Base-by-base conservation (phyloP, 2,113 vertebrate genomes). In the Periophthalmodon schlosseri region DNA sequence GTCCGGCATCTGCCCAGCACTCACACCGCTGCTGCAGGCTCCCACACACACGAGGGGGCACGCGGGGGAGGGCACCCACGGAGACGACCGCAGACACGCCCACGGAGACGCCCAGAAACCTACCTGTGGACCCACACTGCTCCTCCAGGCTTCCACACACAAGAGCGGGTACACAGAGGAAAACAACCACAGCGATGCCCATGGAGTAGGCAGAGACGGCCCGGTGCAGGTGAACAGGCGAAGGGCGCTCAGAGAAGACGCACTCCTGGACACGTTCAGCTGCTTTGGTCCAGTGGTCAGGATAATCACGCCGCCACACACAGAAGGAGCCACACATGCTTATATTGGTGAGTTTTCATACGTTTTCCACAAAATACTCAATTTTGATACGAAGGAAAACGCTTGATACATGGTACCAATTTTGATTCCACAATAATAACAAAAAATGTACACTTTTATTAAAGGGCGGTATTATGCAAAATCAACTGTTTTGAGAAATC, bases 331-430 rank as follows among this genome's bases (percentile, higher is more conserved):
- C 72, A 92, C 76, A 73, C 93, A 95, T 68, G 94, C 94, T 12
- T 93, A 91, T 82, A 91, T 98, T 80, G 91, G 96, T 98, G 85
- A 95, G 95, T 94, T 16, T 39, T 28, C 39, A 44, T 44, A 44
- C 8, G 39, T 9, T 44, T 44, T 44, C 39, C 39, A 44, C 39
- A 44, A 44, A 44, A 44, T 44, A 44, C 39, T 44, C 39, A 44
- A 8, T 11, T 39, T 39, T 39, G 36, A 39, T 7, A 39, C 9
- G 36, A 39, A 36, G 34, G 6, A 36, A 39, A 39, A 39, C 5
- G 36, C 36, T 39, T 39, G 36, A 39, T 39, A n/a, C n/a, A 39
- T 36, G 34, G 36, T 9, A 39, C 36, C 36, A 39, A 9, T 39
- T 39, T 39, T 39, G 36, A 39, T 9, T 39, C 8, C 36, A 39